These are phyloP conservation scores for Diabrotica virgifera DNA, from an alignment of 1,140 invertebrate species.

Conservation along the genomic window DNA sequence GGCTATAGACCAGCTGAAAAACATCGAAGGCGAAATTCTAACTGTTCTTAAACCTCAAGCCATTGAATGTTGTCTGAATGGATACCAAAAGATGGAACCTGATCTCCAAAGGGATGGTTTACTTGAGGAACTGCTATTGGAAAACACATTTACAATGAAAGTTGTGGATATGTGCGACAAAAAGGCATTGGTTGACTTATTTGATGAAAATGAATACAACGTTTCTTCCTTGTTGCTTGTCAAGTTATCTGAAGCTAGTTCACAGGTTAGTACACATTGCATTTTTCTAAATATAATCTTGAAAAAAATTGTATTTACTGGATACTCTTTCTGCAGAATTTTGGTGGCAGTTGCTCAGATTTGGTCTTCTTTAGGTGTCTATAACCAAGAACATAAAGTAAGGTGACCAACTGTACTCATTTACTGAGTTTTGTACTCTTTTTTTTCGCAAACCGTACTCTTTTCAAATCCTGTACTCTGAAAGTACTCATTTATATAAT, in stretches of 20 bases:
- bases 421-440: too few relatives aligned
- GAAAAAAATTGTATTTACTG: too few relatives aligned
- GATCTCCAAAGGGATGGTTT: conserved; percentile 45
- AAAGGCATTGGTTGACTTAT: conserved; percentile 53
- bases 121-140: conserved; percentile 51
- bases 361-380: too few relatives aligned
- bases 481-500: too few relatives aligned
- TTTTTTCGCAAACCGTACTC: too few relatives aligned
- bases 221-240: conserved; percentile 43
- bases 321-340: too few relatives aligned
- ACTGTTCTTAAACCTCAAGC: conserved; percentile 66
- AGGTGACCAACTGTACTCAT: too few relatives aligned
- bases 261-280: conserved; percentile 25
- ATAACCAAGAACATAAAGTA: too few relatives aligned
- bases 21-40: conserved; percentile 63
- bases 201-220: conserved; percentile 46
- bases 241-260: conserved; percentile 37
- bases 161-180: conserved; percentile 53
- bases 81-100: conserved; percentile 50
- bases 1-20: conserved; percentile 54
- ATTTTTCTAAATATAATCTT: too few relatives aligned
- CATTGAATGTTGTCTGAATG: conserved; percentile 67
- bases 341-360: too few relatives aligned
- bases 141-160: conserved; percentile 55
- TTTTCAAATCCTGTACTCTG: too few relatives aligned